phyloP scores from a whole-genome alignment of 1,140 invertebrate species.

The Drusus annulatus region DNA sequence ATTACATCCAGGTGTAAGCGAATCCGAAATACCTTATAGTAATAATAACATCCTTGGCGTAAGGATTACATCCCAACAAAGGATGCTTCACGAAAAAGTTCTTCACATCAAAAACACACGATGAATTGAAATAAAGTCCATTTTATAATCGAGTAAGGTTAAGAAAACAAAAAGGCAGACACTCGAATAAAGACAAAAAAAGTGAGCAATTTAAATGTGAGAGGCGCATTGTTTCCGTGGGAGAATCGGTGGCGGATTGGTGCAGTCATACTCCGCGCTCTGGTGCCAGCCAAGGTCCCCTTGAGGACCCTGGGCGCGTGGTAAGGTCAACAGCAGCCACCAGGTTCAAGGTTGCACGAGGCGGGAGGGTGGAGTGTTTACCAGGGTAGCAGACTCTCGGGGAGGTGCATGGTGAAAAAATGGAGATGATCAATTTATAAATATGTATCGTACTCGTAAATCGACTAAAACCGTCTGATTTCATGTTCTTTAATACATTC shows the following conservation, averaged over 20 bases:
- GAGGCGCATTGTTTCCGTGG: conserved; percentile 49
- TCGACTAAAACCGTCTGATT: no score
- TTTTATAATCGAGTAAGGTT: background rate
- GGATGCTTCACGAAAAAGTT: background rate
- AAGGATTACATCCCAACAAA: no score
- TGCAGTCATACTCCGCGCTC: conserved; percentile 1
- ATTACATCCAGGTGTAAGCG: no score
- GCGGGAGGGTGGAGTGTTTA: no score
- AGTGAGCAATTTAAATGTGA: conserved; percentile 48
- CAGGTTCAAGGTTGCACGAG: conserved; percentile 25
- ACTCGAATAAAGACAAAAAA: conserved; percentile 20
- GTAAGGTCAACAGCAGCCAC: background rate
- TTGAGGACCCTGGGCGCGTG: conserved; percentile 21
- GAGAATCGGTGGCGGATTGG: conserved; percentile 41
- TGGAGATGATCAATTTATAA: no score
- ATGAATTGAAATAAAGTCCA: background rate
- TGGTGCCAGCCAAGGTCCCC: conserved; percentile 37
- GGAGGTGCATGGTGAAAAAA: no score
- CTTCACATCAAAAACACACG: conserved; percentile 1
- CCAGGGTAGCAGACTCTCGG: no score
- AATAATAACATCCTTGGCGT: no score
- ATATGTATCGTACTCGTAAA: no score
- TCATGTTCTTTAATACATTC: no score
- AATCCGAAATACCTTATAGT: no score
- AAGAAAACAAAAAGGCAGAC: conserved; percentile 31